phyloP scores from a whole-genome alignment of 2,888 invertebrate genomes.

The Selenia dentaria region DNA sequence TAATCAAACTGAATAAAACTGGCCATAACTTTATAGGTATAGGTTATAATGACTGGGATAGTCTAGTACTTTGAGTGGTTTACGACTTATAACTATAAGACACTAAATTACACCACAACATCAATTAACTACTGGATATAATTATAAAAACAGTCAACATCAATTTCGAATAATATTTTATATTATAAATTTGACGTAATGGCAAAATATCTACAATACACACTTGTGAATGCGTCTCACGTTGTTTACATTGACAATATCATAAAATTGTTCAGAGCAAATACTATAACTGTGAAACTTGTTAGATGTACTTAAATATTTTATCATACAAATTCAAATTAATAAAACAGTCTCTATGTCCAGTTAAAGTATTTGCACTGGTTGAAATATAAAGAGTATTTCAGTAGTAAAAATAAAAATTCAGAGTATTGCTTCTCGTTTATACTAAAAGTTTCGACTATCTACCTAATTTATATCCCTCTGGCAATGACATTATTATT shows the following conservation, averaged over 20 bases:
- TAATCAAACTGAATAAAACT: constrained; percentile 32
- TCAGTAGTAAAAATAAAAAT: constrained; percentile 76
- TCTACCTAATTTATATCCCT: constrained; percentile 79
- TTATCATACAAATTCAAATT: constrained; percentile 3
- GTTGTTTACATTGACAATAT: constrained; percentile 61
- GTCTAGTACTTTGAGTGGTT: constrained; percentile 62
- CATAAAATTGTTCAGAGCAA: constrained; percentile 53
- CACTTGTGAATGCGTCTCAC: constrained; percentile 60
- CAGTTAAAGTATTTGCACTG: constrained; percentile 57
- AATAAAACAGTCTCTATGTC: constrained; percentile 27
- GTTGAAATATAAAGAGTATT: constrained; percentile 70
- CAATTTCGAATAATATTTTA: constrained; percentile 81
- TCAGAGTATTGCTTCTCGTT: constrained; percentile 83
- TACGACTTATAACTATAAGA: constrained; percentile 73
- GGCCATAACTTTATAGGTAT: constrained; percentile 32
- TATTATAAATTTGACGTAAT: constrained; percentile 78
- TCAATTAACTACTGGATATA: constrained; percentile 83
- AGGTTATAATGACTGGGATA: constrained; percentile 15
- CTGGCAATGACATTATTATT: constrained; percentile 68
- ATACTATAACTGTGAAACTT: constrained; percentile 47
- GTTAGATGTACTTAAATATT: constrained; percentile 19
- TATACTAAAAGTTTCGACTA: constrained; percentile 81
- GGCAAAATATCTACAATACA: constrained; percentile 82
- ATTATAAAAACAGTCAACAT: constrained; percentile 86
- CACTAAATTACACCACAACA: constrained; percentile 85